phyloP scores from a whole-genome alignment of 1,140 invertebrate species.

The Caenorhabditis tropicalis region DNA sequence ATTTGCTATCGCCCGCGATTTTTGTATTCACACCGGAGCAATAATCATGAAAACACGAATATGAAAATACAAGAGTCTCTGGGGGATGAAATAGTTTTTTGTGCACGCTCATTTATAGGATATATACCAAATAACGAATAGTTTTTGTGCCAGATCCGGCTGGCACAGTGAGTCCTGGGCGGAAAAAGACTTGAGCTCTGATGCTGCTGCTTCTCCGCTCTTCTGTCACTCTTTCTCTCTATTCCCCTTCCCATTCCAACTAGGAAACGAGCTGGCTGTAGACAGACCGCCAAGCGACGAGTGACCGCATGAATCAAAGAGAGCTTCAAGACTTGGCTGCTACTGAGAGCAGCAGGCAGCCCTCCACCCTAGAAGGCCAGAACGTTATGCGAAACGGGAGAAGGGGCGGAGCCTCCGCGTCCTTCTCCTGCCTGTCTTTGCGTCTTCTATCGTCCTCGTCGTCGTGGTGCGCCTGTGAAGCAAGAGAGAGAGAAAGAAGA shows the following conservation, averaged over 20 bases:
- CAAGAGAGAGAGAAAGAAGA: too few relatives aligned
- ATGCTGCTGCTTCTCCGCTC: constrained; percentile 15
- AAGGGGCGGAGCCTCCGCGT: constrained; percentile 7
- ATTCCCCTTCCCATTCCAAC: background rate
- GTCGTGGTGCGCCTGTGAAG: background rate
- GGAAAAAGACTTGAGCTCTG: constrained; percentile 31
- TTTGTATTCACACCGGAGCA: background rate
- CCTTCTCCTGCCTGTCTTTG: background rate
- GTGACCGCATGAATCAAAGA: constrained; percentile 43
- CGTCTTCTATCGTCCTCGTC: constrained; percentile 40
- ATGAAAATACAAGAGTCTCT: background rate
- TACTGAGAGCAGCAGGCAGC: background rate
- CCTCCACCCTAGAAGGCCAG: background rate
- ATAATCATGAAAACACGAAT: too few relatives aligned
- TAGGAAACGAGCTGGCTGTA: constrained; percentile 39
- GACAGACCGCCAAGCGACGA: constrained; percentile 26
- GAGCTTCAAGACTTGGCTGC: constrained; percentile 1
- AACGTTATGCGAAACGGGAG: constrained; percentile 28
- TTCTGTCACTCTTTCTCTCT: background rate
- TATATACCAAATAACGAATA: constrained; percentile 22
- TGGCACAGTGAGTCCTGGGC: background rate
- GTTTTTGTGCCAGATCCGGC: constrained; percentile 9
- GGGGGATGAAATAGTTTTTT: background rate
- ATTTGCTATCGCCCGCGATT: background rate
- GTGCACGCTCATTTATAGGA: background rate